Evolutionary conservation across 2,888 invertebrate genomes (phyloP), one percentile per base, ranked within the genome.

Genomic region (Cinara cedri): DNA sequence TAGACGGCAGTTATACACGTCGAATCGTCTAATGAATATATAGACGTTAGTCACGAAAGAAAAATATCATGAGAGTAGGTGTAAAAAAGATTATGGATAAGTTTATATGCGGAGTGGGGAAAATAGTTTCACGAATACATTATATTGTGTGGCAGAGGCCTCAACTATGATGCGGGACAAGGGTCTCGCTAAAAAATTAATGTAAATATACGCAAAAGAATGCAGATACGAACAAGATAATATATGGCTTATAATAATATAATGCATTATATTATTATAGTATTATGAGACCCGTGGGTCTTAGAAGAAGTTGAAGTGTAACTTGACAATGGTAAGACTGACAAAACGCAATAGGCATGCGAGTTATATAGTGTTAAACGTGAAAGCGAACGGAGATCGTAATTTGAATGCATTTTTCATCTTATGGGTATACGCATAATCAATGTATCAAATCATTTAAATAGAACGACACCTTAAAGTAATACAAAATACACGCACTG

Each of bases 1-100:
- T 74, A 62, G 42, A 74, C 51, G 63, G 26, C 72, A 26, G 34
- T 49, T 19, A 34, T 34, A 26, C 60, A 19, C 46, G 26, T 60
- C 49, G 49, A 46, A 72, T 72, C 60, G 49, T 72, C 60, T 49
- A 62, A 72, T 26, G 21, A 60, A 60, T 74, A 74, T 74, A 74
- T 63, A 63, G 74, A 74, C 16, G 63, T 63, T 74, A 63, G 74
- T 74, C 63, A 74, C 42, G 63, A 63, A 72, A 34, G 49, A 49
- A 26, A 49, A 72, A 63, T 74, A 74, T 51, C 42, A 42, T 51
- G 51, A 63, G 24, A 74, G 21, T 63, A 62, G 72, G 46, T 57
- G 46, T 34, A 72, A 62, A 14, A 54, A 26, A 66, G 55, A 55
- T 34, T 21, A 21, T 46, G 13, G 21, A 65, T 44, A 14, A 44